phyloP scores from a whole-genome alignment of 2,888 invertebrate species.

The Anaspis maculata region DNA sequence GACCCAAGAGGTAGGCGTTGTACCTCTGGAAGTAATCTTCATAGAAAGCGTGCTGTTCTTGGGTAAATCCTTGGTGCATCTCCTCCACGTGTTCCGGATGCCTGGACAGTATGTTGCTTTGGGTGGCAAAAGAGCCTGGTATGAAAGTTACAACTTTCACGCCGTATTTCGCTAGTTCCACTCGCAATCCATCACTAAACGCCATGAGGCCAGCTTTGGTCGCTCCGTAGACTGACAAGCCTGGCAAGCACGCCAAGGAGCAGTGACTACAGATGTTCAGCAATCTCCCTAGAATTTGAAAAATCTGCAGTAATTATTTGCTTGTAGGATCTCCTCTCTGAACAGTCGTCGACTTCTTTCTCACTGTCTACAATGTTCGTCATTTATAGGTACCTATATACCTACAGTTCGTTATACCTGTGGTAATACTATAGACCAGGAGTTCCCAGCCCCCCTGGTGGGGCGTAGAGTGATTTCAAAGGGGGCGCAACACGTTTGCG shows the following conservation, averaged over 20 bases:
- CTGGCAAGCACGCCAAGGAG: conserved; percentile 60
- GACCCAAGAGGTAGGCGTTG: conserved; percentile 48
- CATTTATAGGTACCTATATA: too few species aligned
- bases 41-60: conserved; percentile 56
- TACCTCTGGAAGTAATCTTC: conserved; percentile 58
- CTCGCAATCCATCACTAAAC: conserved; percentile 63
- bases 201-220: conserved; percentile 71
- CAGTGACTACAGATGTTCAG: conserved; percentile 83
- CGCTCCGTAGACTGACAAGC: conserved; percentile 68
- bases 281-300: conserved; percentile 63
- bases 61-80: conserved; percentile 57
- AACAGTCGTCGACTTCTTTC: not conserved
- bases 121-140: conserved; percentile 66
- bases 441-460: too few species aligned
- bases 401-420: not conserved
- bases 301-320: conserved; percentile 6
- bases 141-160: conserved; percentile 64
- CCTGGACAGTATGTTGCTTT: conserved; percentile 59
- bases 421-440: too few species aligned
- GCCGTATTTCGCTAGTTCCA: conserved; percentile 65
- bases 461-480: too few species aligned
- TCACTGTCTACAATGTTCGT: not conserved
- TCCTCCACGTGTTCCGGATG: conserved; percentile 53
- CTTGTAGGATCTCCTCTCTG: not conserved
- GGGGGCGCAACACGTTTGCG: too few species aligned